phyloP scores from a whole-genome alignment of 2,797 vertebrate species.

The Girardinus metallicus region DNA sequence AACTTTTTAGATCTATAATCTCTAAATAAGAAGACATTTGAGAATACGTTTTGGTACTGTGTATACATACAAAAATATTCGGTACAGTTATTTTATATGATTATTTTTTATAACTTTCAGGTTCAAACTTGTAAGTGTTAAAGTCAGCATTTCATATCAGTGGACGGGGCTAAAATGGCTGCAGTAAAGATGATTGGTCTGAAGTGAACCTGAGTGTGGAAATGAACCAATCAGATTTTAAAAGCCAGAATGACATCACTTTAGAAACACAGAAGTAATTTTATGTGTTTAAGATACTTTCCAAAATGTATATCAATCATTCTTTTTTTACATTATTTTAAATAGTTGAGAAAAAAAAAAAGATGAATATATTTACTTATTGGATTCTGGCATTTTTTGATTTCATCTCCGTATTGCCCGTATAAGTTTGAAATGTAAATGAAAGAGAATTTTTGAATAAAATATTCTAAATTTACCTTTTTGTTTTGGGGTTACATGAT shows the following conservation, averaged over 20 bases:
- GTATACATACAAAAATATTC: not conserved
- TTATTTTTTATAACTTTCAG: not conserved
- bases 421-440: not conserved
- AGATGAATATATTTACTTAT: not conserved
- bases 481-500: not conserved
- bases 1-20: not conserved
- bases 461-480: not conserved
- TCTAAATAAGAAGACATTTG: too few relatives aligned
- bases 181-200: not conserved
- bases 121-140: not conserved
- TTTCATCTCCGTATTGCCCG: not conserved
- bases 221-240: not conserved
- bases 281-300: not conserved
- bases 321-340: not conserved
- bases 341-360: not conserved
- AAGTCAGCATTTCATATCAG: not conserved
- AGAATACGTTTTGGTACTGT: too few relatives aligned
- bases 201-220: not conserved
- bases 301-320: not conserved
- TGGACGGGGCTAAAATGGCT: not conserved
- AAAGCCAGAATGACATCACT: not conserved
- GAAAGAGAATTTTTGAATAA: not conserved
- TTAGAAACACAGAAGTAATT: not conserved
- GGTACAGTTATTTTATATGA: not conserved
- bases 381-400: not conserved